Base-by-base conservation (phyloP, 2,888 invertebrate species). In the Caenorhabditis sulstoni region DNA sequence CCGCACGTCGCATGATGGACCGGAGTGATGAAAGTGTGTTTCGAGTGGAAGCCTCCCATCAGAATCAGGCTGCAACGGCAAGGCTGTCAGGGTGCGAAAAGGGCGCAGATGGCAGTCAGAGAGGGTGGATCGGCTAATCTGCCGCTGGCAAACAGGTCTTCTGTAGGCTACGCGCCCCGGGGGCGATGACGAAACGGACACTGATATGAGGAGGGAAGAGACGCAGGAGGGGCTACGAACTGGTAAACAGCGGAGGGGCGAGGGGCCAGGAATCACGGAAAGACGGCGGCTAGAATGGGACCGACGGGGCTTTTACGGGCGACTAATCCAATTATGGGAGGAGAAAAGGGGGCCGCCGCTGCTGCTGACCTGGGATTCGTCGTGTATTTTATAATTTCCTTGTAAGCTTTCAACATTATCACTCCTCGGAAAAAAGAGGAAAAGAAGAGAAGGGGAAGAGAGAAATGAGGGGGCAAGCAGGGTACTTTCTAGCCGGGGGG, bases 1-100 rank as follows among this genome's bases (percentile, higher is more conserved):
- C 78, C 78, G 61, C 78, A 78, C 29, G 71, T 49, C n/a, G 71
- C 61, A 18, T 67, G 18, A 22, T 62, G 53, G 5, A 66, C 61
- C 1, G 57, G 55, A 0, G 70, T 65, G 18, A 65, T 23, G 14
- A 52, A 44, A 22, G 59, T 52, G 29, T 68, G 67, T 52, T 65
- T 74, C 5, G 67, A 75, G 29, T 29, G 11, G 41, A 62, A 66
- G 7, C 52, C 52, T 58, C 74, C 74, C 74, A 74, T 74, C 23
- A 74, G 66, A 37, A 66, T 52, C 53, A 65, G 59, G 41, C 59
- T 66, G 61, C 29, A 71, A 61, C 22, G n/a, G 11, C 29, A 7
- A 29, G 29, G 29, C 7, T 29, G 29, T 23, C n/a, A 23, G 23
- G 52, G 57, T 18, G 57, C 39, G 57, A 62, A 41, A 52, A 50